A percentile compares a stretch with the other conserved stretches of the same genome.
Evolutionary conservation across 2,113 vertebrate species (phyloP).

Genomic region (Sinocyclocheilus rhinocerous): DNA sequence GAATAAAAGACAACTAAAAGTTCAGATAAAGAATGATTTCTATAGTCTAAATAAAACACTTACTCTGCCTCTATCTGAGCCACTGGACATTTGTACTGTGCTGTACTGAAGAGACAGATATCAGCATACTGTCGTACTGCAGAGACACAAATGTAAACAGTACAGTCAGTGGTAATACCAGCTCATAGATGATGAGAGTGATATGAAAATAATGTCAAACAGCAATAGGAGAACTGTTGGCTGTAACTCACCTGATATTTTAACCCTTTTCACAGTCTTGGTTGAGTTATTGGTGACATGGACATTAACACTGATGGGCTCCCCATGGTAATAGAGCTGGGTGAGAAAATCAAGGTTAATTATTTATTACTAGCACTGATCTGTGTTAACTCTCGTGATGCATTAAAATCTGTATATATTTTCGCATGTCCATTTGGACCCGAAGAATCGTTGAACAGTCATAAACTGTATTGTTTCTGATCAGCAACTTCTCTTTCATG

Average conservation of each 20-base stretch:
- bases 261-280: constrained; percentile 89
- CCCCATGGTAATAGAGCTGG: constrained; percentile 86
- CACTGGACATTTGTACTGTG: constrained; percentile 93
- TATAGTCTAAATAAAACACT: constrained; percentile 56
- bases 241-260: constrained; percentile 80
- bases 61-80: constrained; percentile 88
- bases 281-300: constrained; percentile 93
- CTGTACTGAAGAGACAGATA: constrained; percentile 93
- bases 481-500: too few species aligned
- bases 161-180: not conserved
- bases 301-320: constrained; percentile 88
- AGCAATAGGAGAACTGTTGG: too few species aligned
- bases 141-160: constrained; percentile 33
- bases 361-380: not conserved
- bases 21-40: not conserved
- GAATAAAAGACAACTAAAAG: not conserved
- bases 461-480: too few species aligned
- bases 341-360: constrained; percentile 13
- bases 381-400: too few species aligned
- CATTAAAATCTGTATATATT: too few species aligned
- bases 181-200: not conserved
- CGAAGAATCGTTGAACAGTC: too few species aligned
- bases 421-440: too few species aligned
- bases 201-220: not conserved
- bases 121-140: constrained; percentile 91